phyloP scores from a whole-genome alignment of 2,888 invertebrate genomes.

The Thera britannica region DNA sequence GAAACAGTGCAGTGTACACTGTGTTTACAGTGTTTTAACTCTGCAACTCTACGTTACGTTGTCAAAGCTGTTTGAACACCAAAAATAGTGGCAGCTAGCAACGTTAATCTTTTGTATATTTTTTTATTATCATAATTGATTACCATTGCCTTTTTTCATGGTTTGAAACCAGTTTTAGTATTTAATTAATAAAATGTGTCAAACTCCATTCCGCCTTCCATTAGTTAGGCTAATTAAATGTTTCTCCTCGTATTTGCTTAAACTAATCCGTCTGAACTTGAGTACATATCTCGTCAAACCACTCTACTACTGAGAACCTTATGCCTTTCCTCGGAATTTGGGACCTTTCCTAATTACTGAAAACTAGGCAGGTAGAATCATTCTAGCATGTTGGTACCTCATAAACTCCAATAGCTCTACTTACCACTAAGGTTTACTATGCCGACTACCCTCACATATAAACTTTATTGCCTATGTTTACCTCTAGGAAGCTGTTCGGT shows the following conservation, averaged over 20 bases:
- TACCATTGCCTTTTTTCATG: not conserved
- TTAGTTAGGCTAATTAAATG: not conserved
- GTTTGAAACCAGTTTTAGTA: not conserved
- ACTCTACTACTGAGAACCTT: not conserved
- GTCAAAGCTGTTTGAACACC: not conserved
- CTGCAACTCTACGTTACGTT: not conserved
- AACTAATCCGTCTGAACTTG: too few relatives aligned
- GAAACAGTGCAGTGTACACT: slow-evolving; percentile 12
- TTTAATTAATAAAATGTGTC: not conserved
- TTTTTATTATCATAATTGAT: not conserved
- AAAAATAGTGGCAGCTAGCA: not conserved
- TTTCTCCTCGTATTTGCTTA: not conserved
- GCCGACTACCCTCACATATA: slow-evolving; percentile 44
- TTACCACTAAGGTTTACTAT: slow-evolving; percentile 24
- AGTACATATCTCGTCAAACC: not conserved
- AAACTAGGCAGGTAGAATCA: slow-evolving; percentile 2
- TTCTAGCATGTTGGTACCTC: not conserved
- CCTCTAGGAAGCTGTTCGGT: slow-evolving; percentile 64
- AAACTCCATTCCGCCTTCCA: not conserved
- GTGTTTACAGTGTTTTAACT: slow-evolving; percentile 18
- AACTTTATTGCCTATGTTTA: slow-evolving; percentile 50
- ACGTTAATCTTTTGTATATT: not conserved
- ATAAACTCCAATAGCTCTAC: slow-evolving; percentile 7
- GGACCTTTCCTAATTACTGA: not conserved
- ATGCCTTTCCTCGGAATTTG: not conserved